Conservation (phyloP, 2,888 invertebrate species). For the Penaeus monodon region DNA sequence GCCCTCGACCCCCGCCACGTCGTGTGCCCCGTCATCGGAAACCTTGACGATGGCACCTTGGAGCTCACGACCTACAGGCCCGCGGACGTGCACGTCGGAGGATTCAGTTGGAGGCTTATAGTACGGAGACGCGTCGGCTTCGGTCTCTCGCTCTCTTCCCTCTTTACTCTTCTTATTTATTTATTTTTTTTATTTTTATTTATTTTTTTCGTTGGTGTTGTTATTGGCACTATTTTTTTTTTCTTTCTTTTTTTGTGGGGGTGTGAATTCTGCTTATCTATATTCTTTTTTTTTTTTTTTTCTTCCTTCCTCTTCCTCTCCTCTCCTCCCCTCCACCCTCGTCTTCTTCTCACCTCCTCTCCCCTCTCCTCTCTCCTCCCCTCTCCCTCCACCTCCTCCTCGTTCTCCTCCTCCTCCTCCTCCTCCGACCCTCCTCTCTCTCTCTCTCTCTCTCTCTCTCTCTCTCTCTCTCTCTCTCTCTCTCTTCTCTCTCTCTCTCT, state of each 20-base stretch:
- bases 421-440: too few species aligned
- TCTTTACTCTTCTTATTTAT: neutral
- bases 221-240: too few species aligned
- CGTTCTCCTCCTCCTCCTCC: neutral
- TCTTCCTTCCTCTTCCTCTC: neutral
- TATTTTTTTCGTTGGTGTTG: too few species aligned
- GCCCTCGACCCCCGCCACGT: constrained; percentile 70
- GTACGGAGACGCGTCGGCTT: constrained; percentile 67
- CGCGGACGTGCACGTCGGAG: constrained; percentile 80
- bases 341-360: neutral
- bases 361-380: neutral
- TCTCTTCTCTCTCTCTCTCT: neutral
- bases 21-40: constrained; percentile 74
- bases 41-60: constrained; percentile 92
- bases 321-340: neutral
- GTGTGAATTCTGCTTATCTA: too few species aligned
- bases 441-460: neutral
- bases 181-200: neutral
- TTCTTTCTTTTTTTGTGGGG: too few species aligned
- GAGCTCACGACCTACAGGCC: constrained; percentile 80
- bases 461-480: neutral
- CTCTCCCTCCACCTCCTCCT: neutral
- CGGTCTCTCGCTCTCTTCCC: neutral
- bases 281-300: neutral
- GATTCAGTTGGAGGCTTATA: constrained; percentile 83